These are phyloP conservation scores for Eleutherodactylus coqui DNA, from an alignment of 2,797 vertebrate genomes.

Conservation along the genomic window DNA sequence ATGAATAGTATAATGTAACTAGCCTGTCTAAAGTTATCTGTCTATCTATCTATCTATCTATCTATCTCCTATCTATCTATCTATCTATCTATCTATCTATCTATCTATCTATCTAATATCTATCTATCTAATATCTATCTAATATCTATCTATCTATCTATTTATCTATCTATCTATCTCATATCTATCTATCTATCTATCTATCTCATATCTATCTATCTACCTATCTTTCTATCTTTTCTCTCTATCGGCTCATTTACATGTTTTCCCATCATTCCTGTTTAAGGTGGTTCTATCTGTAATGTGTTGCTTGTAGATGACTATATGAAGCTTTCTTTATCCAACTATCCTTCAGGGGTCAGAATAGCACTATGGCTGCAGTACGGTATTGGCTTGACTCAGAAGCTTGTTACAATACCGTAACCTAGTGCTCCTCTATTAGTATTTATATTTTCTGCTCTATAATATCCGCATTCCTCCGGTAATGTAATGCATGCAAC, in stretches of 20 bases:
- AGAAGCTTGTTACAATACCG: slow-evolving; percentile 9
- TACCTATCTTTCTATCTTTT: not conserved
- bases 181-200: not conserved
- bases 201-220: no score
- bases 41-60: not conserved
- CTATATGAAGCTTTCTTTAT: slow-evolving; percentile 65
- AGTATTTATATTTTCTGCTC: not conserved
- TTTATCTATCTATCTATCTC: not conserved
- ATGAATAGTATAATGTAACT: not conserved
- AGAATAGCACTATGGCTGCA: slow-evolving; percentile 79
- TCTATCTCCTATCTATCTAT: not conserved
- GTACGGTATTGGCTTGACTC: not conserved
- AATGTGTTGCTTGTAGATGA: slow-evolving; percentile 47
- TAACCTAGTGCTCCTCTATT: not conserved
- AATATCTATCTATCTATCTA: slow-evolving; percentile 1
- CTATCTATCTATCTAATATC: not conserved
- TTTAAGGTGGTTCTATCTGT: not conserved
- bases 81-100: not conserved
- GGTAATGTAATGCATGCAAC: slow-evolving; percentile 24
- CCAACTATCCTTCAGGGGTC: slow-evolving; percentile 83
- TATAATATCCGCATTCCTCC: not conserved
- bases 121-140: not conserved
- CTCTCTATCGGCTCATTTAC: not conserved
- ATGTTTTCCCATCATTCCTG: not conserved
- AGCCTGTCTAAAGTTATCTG: no score